Percentiles rank a stretch among this genome's conserved stretches.
These are phyloP conservation scores for Anthoscopus minutus DNA, from an alignment of 2,113 vertebrate species.

Conservation along the genomic window DNA sequence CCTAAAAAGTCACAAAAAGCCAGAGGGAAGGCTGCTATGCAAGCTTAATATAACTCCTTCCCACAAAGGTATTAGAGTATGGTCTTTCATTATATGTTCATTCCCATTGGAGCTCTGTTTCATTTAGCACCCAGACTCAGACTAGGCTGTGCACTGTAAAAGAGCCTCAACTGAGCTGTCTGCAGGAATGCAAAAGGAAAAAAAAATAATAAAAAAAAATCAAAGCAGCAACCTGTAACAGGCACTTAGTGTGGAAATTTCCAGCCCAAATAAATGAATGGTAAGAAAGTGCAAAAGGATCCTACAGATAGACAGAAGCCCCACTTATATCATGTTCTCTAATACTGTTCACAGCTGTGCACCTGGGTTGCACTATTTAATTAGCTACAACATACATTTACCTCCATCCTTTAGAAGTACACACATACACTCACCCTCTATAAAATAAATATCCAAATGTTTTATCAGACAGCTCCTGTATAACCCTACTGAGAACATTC, in stretches of 20 bases:
- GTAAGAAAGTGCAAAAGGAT: neutral
- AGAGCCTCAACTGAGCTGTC: neutral
- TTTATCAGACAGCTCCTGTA: neutral
- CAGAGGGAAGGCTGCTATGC: neutral
- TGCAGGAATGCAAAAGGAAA: neutral
- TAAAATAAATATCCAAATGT: neutral
- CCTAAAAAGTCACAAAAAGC: neutral
- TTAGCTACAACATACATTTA: neutral
- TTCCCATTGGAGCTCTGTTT: neutral
- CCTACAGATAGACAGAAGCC: neutral
- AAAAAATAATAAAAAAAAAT: neutral
- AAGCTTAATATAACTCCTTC: neutral
- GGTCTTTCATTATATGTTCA: neutral
- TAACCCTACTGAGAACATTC: neutral
- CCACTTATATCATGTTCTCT: neutral
- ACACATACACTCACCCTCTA: neutral
- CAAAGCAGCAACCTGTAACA: neutral
- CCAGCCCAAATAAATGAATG: neutral
- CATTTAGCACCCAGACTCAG: neutral
- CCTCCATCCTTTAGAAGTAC: neutral
- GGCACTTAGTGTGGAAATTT: neutral
- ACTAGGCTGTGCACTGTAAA: neutral
- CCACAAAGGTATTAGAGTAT: neutral
- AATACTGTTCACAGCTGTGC: fast-evolving
- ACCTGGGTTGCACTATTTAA: neutral